phyloP scores from a whole-genome alignment of 2,888 invertebrate species.

The Plagodis dolabraria region DNA sequence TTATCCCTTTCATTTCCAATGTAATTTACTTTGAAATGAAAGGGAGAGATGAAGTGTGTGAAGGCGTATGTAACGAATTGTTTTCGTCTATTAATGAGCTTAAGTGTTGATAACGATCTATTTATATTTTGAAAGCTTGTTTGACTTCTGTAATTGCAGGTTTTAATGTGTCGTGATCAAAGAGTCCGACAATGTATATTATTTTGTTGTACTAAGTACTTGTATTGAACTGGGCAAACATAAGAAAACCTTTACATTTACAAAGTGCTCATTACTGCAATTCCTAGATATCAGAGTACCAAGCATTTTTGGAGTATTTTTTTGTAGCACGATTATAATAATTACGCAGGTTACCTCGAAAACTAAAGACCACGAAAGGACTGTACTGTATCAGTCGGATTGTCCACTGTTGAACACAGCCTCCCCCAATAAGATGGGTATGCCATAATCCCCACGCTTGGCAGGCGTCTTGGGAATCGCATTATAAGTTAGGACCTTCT shows the following conservation, averaged over 20 bases:
- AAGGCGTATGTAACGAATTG: neutral
- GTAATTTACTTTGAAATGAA: neutral
- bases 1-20: neutral
- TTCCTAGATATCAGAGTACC: no score
- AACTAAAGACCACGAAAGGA: no score
- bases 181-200: neutral
- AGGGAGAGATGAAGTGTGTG: neutral
- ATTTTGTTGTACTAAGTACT: conserved; percentile 32
- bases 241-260: neutral
- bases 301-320: no score
- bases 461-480: no score
- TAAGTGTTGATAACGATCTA: conserved; percentile 13
- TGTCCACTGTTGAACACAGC: no score
- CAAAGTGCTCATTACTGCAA: no score
- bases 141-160: neutral
- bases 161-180: neutral
- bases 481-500: no score
- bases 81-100: conserved; percentile 5
- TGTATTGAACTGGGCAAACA: neutral
- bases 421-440: no score
- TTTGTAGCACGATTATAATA: no score
- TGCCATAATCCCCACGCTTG: no score
- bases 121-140: conserved; percentile 4
- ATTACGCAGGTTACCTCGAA: no score
- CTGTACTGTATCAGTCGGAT: no score